Evolutionary conservation across 1,140 invertebrate genomes (phyloP).

Genomic region (Drosophila bifasciata): DNA sequence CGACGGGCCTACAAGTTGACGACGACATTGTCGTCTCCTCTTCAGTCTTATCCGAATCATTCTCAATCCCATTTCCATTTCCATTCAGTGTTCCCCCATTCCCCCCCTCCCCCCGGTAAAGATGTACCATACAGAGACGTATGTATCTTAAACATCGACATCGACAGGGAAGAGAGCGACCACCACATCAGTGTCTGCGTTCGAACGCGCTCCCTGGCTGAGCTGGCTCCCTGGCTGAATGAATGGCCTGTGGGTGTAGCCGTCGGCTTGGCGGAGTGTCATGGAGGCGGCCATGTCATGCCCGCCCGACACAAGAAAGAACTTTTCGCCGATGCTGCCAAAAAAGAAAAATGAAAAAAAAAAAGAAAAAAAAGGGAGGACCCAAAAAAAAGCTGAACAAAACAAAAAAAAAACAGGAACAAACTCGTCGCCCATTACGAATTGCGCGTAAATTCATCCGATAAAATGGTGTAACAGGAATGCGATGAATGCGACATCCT

Average conservation of each 20-base stretch:
- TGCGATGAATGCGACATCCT: constrained; percentile 40
- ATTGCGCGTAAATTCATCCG: constrained; percentile 60
- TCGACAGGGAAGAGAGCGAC: constrained; percentile 25
- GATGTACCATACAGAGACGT: neutral
- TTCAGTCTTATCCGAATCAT: constrained; percentile 8
- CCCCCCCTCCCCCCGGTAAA: neutral
- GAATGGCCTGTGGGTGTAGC: constrained; percentile 40
- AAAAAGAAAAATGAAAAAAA: constrained; percentile 2
- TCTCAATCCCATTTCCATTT: constrained; percentile 8
- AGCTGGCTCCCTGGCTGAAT: constrained; percentile 37
- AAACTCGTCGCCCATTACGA: constrained; percentile 56
- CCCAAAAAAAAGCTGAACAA: neutral
- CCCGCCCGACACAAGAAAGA: constrained; percentile 12
- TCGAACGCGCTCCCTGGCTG: constrained; percentile 14
- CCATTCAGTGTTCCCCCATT: neutral
- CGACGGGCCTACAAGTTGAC: constrained; percentile 25
- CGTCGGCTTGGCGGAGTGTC: neutral
- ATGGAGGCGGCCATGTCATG: neutral
- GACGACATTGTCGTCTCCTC: constrained; percentile 34
- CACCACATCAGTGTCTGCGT: constrained; percentile 57
- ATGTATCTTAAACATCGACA: constrained; percentile 23
- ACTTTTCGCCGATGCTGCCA: constrained; percentile 40
- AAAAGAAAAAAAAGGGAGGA: constrained; percentile 2
- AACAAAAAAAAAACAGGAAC: constrained; percentile 28
- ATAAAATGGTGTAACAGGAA: constrained; percentile 61